Base-by-base conservation (phyloP, 2,797 vertebrate species). In the Limosa lapponica region DNA sequence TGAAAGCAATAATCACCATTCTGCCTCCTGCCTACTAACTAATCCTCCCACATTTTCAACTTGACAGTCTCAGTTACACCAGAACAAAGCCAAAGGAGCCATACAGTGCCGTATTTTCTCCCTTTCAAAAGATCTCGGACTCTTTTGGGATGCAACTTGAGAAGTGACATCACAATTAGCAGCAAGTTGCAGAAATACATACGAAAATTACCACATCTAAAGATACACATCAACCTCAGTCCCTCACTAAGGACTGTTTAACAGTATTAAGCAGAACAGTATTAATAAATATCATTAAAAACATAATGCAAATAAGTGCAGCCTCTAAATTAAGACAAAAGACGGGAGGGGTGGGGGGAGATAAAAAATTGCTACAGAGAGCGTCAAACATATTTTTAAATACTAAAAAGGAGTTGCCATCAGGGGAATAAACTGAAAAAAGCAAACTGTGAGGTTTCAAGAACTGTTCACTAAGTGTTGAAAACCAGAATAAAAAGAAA, bases 1-100 rank as follows among this genome's bases (percentile, higher is more conserved):
- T 87, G 86, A 89, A 93, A 96, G 88, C 86, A 95, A 75, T 94
- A 95, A 90, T 82, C 94, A 67, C 70, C 8, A 14, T 57, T 87
- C 90, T 92, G 82, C 55, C 90, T 89, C 80, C 94, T 43, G 72
- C 2, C 7, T 57, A 57, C 90, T 86, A 90, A 95, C 75, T 86
- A 89, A 95, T 92, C 73, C 94, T 94, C 67, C 83, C 55, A 54
- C 52, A 61, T 93, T 94, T 73, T 79, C 90, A 74, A 61, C 73
- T 37, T 75, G 74, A 93, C 81, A 84, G 66, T 36, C 80, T 87
- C 93, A 49, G 59, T 55, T 72, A 87, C 64, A 32, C 36, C 32
- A 95, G 44, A 80, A 71, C 30, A 92, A 92, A 93, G 93, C n/a
- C 87, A 67, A 80, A 92, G 81, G 32, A 96, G n/a, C 22, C 30